phyloP scores from a whole-genome alignment of 2,113 vertebrate genomes.

The Microtus ochrogaster region DNA sequence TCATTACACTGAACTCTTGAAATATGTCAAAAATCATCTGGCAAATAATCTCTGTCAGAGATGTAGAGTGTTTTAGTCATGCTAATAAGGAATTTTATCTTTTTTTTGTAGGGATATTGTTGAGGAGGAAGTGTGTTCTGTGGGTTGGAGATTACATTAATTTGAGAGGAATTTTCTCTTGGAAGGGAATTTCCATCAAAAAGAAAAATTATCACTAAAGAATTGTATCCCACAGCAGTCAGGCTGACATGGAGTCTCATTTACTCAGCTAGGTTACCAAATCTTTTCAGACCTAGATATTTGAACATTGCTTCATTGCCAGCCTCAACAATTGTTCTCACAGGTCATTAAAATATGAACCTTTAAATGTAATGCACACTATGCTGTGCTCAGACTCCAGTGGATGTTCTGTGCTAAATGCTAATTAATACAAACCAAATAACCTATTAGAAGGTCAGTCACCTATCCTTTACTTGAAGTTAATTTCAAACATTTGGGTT shows the following conservation, averaged over 20 bases:
- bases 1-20: constrained; percentile 4
- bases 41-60: constrained; percentile 17
- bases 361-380: not conserved
- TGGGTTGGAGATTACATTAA: constrained; percentile 27
- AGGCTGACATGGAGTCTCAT: not conserved
- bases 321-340: not conserved
- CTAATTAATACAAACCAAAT: constrained; percentile 54
- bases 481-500: constrained; percentile 46
- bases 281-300: constrained; percentile 38
- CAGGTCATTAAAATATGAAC: constrained; percentile 4
- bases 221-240: not conserved
- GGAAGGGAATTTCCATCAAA: constrained; percentile 29
- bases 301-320: not conserved
- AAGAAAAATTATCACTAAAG: not conserved
- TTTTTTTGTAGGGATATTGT: not conserved
- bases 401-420: constrained; percentile 14
- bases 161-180: not conserved
- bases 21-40: constrained; percentile 39
- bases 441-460: constrained; percentile 25
- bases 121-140: not conserved
- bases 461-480: constrained; percentile 14
- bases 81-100: constrained; percentile 45
- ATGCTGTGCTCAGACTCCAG: not conserved
- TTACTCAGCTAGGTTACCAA: not conserved
- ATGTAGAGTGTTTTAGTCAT: constrained; percentile 9